Percentiles rank a stretch among this genome's conserved stretches.
These are phyloP conservation scores for Synanthedon tipuliformis DNA, from an alignment of 2,888 invertebrate genomes.

Conservation along the genomic window DNA sequence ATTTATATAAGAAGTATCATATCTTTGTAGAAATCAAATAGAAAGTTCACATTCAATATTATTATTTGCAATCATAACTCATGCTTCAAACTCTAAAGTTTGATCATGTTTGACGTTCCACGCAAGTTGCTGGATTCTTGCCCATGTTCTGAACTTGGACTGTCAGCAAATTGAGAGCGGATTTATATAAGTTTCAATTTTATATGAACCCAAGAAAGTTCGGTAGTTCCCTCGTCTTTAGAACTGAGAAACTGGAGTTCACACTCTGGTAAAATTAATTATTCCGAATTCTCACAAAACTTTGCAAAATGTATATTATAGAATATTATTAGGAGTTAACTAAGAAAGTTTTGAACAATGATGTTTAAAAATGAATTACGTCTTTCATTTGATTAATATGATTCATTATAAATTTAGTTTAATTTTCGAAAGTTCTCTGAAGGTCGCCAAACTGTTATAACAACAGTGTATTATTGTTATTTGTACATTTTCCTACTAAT, in stretches of 20 bases:
- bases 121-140: conserved; percentile 8
- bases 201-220: background rate
- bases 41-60: conserved; percentile 9
- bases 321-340: too few relatives aligned
- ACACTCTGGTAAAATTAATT: background rate
- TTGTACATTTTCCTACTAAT: too few relatives aligned
- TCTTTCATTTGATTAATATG: too few relatives aligned
- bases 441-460: too few relatives aligned
- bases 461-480: too few relatives aligned
- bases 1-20: too few relatives aligned
- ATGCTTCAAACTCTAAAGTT: conserved; percentile 17
- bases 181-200: background rate
- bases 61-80: conserved; percentile 20
- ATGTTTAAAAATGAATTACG: too few relatives aligned
- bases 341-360: too few relatives aligned
- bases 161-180: background rate
- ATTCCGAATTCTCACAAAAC: background rate
- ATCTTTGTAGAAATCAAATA: background rate
- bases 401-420: too few relatives aligned
- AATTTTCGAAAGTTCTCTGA: too few relatives aligned
- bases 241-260: background rate
- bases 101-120: conserved; percentile 24
- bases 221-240: background rate
- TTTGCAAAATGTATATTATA: background rate
- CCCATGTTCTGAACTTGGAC: background rate